Conservation (phyloP, 1,140 invertebrate species). For the Macrobrachium rosenbergii region DNA sequence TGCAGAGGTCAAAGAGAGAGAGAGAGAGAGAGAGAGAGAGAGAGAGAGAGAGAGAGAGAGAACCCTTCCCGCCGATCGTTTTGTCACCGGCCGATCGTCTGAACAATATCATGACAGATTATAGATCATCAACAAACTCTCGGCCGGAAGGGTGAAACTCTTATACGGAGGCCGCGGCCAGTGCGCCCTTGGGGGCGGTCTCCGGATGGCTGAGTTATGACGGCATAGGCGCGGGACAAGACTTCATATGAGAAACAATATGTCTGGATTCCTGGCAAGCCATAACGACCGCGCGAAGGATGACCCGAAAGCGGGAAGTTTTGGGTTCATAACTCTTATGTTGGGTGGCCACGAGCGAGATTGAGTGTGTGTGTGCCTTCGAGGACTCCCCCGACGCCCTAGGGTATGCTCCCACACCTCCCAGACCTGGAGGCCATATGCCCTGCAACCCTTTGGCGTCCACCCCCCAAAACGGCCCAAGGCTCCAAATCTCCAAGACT, state of each 20-base stretch:
- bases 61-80: conserved; percentile 44
- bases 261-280: conserved; percentile 54
- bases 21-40: not conserved
- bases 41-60: not conserved
- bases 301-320: conserved; percentile 51
- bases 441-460: too few species aligned
- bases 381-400: too few species aligned
- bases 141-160: conserved; percentile 28
- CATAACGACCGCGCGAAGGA: conserved; percentile 49
- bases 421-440: too few species aligned
- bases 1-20: not conserved
- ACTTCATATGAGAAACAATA: conserved; percentile 63
- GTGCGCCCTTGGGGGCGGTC: not conserved
- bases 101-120: conserved; percentile 62
- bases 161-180: not conserved
- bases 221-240: conserved; percentile 45
- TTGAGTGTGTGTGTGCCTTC: conserved; percentile 13
- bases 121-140: conserved; percentile 32
- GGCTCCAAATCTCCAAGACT: too few species aligned
- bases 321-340: conserved; percentile 51
- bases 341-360: not conserved
- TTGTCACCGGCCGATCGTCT: conserved; percentile 53
- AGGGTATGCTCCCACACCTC: too few species aligned
- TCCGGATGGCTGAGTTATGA: conserved; percentile 43
- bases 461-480: too few species aligned